Conservation (phyloP, 2,888 invertebrate genomes). For the Amphimallon solstitiale region DNA sequence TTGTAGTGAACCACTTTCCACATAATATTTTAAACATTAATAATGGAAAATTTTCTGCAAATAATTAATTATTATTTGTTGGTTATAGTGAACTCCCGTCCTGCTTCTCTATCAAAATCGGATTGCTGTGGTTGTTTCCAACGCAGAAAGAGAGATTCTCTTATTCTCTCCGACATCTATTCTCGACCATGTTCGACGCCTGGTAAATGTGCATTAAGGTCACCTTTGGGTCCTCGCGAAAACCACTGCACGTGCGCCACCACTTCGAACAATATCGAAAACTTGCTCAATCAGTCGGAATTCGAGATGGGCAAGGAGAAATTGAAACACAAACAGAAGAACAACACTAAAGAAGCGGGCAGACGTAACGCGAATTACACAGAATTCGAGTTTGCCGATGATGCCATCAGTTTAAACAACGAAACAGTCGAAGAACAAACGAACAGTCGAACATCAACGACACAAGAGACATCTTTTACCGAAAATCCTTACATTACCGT, state of each 20-base stretch:
- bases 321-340: constrained; percentile 51
- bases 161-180: constrained; percentile 69
- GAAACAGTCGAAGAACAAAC: constrained; percentile 56
- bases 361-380: constrained; percentile 52
- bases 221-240: constrained; percentile 60
- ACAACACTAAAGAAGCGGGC: constrained; percentile 48
- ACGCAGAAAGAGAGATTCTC: constrained; percentile 60
- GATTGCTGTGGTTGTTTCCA: constrained; percentile 63
- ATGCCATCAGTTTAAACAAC: constrained; percentile 61
- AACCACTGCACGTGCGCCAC: constrained; percentile 53
- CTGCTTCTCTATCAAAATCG: constrained; percentile 62
- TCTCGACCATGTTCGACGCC: constrained; percentile 61
- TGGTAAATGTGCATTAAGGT: constrained; percentile 58
- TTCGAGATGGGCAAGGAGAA: constrained; percentile 65
- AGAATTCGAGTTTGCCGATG: constrained; percentile 62
- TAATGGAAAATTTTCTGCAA: not conserved
- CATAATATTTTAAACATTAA: not conserved
- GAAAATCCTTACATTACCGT: constrained; percentile 69
- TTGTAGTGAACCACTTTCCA: not conserved
- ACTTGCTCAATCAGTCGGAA: constrained; percentile 60
- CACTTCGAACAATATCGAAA: constrained; percentile 53
- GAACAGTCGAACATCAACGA: constrained; percentile 56
- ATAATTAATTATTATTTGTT: constrained; percentile 41
- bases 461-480: constrained; percentile 51
- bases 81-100: constrained; percentile 63